Evolutionary conservation across 2,888 invertebrate genomes (phyloP), one percentile per base, ranked within the genome.

Genomic region (Leptogaster cylindrica): DNA sequence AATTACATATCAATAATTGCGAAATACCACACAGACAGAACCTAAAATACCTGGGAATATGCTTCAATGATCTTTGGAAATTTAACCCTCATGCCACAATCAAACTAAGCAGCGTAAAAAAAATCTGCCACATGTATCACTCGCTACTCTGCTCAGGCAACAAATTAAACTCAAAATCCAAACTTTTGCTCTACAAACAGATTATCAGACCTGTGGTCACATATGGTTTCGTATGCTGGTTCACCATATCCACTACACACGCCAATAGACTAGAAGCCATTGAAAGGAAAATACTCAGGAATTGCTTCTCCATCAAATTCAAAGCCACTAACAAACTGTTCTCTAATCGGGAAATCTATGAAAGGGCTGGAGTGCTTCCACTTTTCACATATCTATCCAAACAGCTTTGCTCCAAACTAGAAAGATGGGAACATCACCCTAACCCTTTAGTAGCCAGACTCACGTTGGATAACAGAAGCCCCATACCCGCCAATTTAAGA

Each of bases 311-410:
- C 3, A 20, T n/a, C 8, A 20, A 25, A 25, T 50, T 23, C 23
- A 50, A 50, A 50, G n/a, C 20, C 2, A 50, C 12, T 5, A 48
- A 8, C 20, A 48, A 48, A n/a, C 16, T 23, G 2, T 50, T 23
- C 10, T 50, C 50, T 2, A 50, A 50, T 50, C 20, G 5, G 2
- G 50, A 50, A 50, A 23, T 50, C 2, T 50, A 50, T 10, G 50
- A 18, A 10, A 23, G n/a, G 10, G 50, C 50, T 23, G 25, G 25
- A 2, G 25, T 50, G 14, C 3, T 8, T 7, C 50, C 50, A n/a
- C 50, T 50, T 2, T 23, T 23, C 10, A 50, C 6, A 20, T 4
- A 50, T 25, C 23, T 50, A 10, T n/a, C n/a, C n/a, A n/a, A n/a
- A n/a, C n/a, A n/a, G n/a, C n/a, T n/a, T n/a, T n/a, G n/a, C n/a